Evolutionary conservation across 2,888 invertebrate species (phyloP).

Genomic region (Anaspis maculata): DNA sequence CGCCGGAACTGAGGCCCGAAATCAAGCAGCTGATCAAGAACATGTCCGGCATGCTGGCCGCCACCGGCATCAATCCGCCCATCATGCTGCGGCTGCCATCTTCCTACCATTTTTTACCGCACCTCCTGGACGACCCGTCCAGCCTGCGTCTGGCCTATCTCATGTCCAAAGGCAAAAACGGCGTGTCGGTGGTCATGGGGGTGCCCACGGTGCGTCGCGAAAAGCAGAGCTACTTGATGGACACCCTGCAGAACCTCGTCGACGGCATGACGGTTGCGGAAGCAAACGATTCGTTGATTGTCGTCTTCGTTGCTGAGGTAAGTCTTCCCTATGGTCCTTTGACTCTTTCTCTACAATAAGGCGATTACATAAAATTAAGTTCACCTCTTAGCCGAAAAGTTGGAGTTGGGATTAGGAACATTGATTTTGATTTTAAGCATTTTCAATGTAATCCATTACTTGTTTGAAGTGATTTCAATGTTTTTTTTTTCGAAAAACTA

Average conservation of each 20-base stretch:
- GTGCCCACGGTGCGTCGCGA: constrained; percentile 86
- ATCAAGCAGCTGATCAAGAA: constrained; percentile 34
- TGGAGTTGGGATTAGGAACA: no score
- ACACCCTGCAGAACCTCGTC: constrained; percentile 77
- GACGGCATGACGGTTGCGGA: constrained; percentile 66
- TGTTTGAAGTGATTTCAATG: no score
- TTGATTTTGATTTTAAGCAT: no score
- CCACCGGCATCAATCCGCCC: constrained; percentile 39
- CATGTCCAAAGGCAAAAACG: constrained; percentile 62
- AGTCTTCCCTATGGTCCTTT: no score
- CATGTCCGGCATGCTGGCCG: constrained; percentile 46
- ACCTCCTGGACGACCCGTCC: constrained; percentile 68
- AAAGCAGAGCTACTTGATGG: constrained; percentile 77
- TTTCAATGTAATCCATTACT: no score
- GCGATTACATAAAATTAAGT: no score
- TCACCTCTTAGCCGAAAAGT: no score
- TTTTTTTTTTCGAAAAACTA: no score
- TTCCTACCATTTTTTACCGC: constrained; percentile 79
- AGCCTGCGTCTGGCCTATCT: constrained; percentile 73
- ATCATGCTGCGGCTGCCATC: constrained; percentile 62
- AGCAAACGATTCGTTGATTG: constrained; percentile 70
- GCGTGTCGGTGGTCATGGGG: constrained; percentile 77
- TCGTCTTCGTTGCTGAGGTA: constrained; percentile 81
- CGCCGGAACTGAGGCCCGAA: constrained; percentile 33
- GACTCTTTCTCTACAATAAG: no score